phyloP scores from a whole-genome alignment of 2,888 invertebrate species.

The Eristalis arbustorum region DNA sequence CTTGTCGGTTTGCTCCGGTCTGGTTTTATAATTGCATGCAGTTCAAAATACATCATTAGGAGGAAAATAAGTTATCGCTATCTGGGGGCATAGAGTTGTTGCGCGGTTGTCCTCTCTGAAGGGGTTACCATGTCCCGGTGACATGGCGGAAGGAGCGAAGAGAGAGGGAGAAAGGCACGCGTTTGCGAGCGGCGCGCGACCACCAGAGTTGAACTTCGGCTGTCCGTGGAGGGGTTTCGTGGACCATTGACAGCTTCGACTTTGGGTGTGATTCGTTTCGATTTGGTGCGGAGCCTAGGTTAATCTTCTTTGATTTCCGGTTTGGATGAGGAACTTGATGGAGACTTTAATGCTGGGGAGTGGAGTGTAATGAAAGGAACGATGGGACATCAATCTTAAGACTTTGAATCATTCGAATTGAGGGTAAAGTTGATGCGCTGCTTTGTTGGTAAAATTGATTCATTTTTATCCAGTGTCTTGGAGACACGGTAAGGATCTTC shows the following conservation, averaged over 20 bases:
- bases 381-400: no score
- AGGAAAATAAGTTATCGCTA: constrained; percentile 52
- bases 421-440: no score
- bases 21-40: constrained; percentile 64
- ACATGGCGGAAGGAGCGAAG: not conserved
- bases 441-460: no score
- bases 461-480: no score
- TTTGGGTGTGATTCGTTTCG: not conserved
- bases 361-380: no score
- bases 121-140: not conserved
- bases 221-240: not conserved
- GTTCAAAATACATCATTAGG: constrained; percentile 61
- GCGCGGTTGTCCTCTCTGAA: not conserved
- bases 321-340: no score
- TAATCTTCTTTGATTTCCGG: not conserved
- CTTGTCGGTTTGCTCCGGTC: constrained; percentile 16
- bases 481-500: no score
- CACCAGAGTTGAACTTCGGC: constrained; percentile 37
- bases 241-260: not conserved
- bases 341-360: no score
- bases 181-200: constrained; percentile 23
- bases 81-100: constrained; percentile 37
- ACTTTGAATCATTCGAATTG: no score
- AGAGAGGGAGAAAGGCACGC: constrained; percentile 12
- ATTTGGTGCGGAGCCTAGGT: not conserved